A percentile compares a stretch with the other conserved stretches of the same genome.
Evolutionary conservation across 2,113 vertebrate genomes (phyloP).

Genomic region (Chloebia gouldiae): DNA sequence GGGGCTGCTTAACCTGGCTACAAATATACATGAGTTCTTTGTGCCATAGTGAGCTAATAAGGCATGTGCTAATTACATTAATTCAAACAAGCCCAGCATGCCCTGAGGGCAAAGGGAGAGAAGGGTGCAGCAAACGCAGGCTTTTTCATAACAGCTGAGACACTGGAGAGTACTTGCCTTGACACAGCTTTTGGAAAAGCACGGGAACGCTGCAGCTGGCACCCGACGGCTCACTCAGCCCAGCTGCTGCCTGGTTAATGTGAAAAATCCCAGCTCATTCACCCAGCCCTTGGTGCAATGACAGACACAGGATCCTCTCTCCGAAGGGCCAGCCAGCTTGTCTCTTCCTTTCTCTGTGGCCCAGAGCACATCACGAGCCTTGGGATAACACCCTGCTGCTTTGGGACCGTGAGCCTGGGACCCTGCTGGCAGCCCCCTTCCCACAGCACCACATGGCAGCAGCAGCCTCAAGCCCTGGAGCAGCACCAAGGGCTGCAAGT

Average conservation of each 20-base stretch:
- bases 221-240: not conserved
- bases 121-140: not conserved
- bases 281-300: not conserved
- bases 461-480: not conserved
- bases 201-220: accelerated
- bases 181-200: not conserved
- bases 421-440: not conserved
- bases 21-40: conserved; percentile 47
- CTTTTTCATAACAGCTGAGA: not conserved
- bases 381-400: not conserved
- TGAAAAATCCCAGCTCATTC: not conserved
- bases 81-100: conserved; percentile 50
- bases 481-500: not conserved
- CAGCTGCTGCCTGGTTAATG: not conserved
- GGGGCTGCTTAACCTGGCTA: conserved; percentile 53
- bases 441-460: not conserved
- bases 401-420: not conserved
- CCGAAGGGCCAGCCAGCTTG: not conserved
- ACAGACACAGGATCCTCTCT: not conserved
- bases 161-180: not conserved
- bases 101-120: conserved; percentile 39
- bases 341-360: not conserved
- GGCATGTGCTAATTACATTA: conserved; percentile 64
- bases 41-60: conserved; percentile 65
- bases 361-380: not conserved